Percentiles rank a stretch among this genome's conserved stretches.
Conservation (phyloP, 2,797 vertebrate genomes). For the Adelosebastes latens region DNA sequence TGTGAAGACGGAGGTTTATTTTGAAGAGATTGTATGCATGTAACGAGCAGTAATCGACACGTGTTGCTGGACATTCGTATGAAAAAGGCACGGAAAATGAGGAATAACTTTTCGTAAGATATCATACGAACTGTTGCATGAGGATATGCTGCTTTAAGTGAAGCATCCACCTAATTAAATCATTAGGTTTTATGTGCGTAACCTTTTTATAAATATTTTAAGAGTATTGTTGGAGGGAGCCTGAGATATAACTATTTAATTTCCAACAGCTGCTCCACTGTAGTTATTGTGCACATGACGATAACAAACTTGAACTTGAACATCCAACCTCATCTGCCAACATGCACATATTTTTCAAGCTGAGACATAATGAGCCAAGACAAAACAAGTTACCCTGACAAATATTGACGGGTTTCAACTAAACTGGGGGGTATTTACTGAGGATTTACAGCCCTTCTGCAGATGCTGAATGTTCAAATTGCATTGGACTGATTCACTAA, state of each 20-base stretch:
- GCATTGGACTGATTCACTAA: not conserved
- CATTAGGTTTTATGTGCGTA: not conserved
- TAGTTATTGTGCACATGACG: rapidly evolving
- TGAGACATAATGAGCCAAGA: not conserved
- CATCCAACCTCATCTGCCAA: not conserved
- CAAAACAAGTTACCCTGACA: not conserved
- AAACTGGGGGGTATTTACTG: not conserved
- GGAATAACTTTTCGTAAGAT: rapidly evolving
- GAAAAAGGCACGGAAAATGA: rapidly evolving
- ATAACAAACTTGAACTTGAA: not conserved
- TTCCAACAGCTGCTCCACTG: not conserved
- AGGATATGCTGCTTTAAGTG: not conserved
- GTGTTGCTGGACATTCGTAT: too few species aligned
- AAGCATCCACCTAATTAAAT: not conserved
- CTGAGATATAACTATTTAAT: not conserved
- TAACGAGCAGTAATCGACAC: too few species aligned
- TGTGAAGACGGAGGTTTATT: too few species aligned
- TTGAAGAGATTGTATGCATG: too few species aligned
- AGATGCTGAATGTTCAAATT: not conserved
- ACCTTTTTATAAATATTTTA: not conserved
- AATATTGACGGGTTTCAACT: not conserved
- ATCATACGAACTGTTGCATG: too few species aligned
- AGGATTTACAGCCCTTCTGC: not conserved
- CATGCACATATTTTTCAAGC: not conserved
- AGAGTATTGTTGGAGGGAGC: not conserved